Evolutionary conservation across 2,113 vertebrate species (phyloP), one percentile per base, ranked within the genome.

Genomic region (Poecile atricapillus): DNA sequence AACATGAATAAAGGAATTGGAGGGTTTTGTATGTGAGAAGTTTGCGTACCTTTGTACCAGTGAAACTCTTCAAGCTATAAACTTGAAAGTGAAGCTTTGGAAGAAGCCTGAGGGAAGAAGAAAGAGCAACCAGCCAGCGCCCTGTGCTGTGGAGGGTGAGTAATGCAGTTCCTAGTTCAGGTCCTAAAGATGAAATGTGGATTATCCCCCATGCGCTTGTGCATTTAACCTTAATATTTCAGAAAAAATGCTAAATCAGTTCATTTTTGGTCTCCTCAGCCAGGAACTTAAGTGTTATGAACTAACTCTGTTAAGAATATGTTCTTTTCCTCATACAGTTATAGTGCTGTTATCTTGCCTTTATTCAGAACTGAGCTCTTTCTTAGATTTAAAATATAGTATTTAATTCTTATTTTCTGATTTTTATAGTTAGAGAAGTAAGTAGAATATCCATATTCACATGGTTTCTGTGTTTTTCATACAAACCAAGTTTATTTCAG

Each of bases 1-100:
- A 91, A 94, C 73, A 50, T 85, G 88, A 98, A 98, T 98, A 98
- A 98, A 98, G 94, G 94, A 98, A 96, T 97, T 88, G 95, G 97
- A 97, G 92, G 92, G 83, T 98, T 98, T 98, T 98, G 94, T 98
- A 98, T 25, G 93, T 56, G 71, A 93, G 95, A 52, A 30, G 89
- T 95, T 94, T 33, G 41, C 75, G 20, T 93, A 37, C 84, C 84
- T 97, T 80, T 95, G 33, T 96, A 9, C 33, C 50, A 46, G 17
- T 14, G 41, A 15, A 63, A 23, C 46, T 67, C 4, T n/a, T 68
- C 7, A 14, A 19, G 13, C 21, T 24, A 4, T 15, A 35, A 76
- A 23, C n/a, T 73, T 10, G 20, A 21, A 83, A 76, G 3, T 0
- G 14, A 56, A 33, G 18, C 39, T 31, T 44, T 53, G 39, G 43